phyloP scores from a whole-genome alignment of 2,888 invertebrate genomes.

The Meiosimyza platycephala region DNA sequence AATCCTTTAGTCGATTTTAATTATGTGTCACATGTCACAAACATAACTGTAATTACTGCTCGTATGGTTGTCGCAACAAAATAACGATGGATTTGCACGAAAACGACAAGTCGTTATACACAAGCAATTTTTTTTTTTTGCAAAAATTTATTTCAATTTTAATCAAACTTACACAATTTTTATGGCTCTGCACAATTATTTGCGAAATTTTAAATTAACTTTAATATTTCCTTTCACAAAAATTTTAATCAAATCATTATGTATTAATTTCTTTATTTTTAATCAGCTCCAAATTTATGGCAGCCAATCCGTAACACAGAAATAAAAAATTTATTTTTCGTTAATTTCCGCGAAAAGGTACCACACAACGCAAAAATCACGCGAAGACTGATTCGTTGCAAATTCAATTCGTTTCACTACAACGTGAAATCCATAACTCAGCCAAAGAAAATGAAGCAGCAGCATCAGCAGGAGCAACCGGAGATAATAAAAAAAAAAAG shows the following conservation, averaged over 20 bases:
- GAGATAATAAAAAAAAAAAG: background rate
- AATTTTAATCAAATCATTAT: conserved; percentile 6
- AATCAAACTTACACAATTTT: no score
- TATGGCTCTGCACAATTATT: no score
- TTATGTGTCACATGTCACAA: conserved; percentile 19
- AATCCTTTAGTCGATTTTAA: background rate
- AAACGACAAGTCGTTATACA: background rate
- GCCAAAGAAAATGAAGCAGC: conserved; percentile 13
- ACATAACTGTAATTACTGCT: background rate
- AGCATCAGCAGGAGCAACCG: conserved; percentile 23
- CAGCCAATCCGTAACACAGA: background rate
- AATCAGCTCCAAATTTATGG: conserved; percentile 12
- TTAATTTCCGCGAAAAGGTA: conserved; percentile 39
- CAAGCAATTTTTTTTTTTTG: background rate
- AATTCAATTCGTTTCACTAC: conserved; percentile 43
- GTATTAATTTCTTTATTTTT: background rate
- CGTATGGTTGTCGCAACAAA: background rate
- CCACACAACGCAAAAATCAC: conserved; percentile 63
- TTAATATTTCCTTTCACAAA: background rate
- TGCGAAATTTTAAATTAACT: background rate
- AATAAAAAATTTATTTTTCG: no score
- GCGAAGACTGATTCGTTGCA: conserved; percentile 60
- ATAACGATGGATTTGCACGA: background rate
- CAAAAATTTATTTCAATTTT: conserved; percentile 20
- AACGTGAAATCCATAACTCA: conserved; percentile 22